Evolutionary conservation across 2,888 invertebrate genomes (phyloP), one percentile per base, ranked within the genome.

Genomic region (Mantis religiosa): DNA sequence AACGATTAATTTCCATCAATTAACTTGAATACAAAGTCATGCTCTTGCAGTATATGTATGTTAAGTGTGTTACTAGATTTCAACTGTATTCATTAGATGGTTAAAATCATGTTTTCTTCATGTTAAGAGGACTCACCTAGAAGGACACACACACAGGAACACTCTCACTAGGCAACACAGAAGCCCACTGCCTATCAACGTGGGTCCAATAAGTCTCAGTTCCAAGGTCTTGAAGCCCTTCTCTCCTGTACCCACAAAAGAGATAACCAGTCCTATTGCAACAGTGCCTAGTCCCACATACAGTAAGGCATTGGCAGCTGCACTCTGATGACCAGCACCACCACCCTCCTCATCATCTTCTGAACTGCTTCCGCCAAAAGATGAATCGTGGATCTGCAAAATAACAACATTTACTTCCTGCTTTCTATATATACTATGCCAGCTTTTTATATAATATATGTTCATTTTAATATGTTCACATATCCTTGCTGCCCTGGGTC

Each of bases 161-260:
- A 98, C 96, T 91, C 98, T 96, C 92, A 98, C 95, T 92, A 97
- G 94, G 94, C 97, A 97, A 94, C 97, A 97, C 91, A 97, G 95
- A 92, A 97, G 95, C 91, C 98, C 98, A 91, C 97, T 95, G 92
- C 95, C 96, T 93, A 97, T 95, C 92, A 97, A 95, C 90, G 97
- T 96, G 90, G 98, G 98, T 90, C 98, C 98, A 93, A 98, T 97
- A 92, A 98, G 95, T 91, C 97, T 95, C 91, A 98, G 94, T 92
- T 97, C 97, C 91, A 97, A 95, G 91, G 98, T 97, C 94, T 96
- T 97, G 95, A 96, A 97, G 94, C 96, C 95, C 94, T 97, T 97
- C 94, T 98, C 98, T 92, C 98, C 98, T 91, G 97, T 97, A 91
- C 97, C 98, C 91, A 98, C 97, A 94, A 98, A 97, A 93, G 97